These are phyloP conservation scores for Lottia scabra DNA, from an alignment of 2,888 invertebrate species.

Conservation along the genomic window DNA sequence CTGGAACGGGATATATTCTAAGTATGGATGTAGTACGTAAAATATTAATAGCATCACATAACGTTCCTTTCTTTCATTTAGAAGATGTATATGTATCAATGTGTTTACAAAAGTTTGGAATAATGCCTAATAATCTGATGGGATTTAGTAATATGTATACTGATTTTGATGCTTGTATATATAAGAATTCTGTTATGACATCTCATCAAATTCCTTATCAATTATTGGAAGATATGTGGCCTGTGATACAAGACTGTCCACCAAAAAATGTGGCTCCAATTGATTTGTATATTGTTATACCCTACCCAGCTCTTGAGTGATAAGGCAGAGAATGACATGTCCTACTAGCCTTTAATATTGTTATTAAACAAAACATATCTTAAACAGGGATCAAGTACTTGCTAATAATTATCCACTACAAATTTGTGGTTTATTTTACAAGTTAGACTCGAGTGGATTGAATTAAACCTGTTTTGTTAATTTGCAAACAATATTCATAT, in stretches of 20 bases:
- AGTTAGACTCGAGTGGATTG: no score
- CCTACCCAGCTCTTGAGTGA: constrained; percentile 19
- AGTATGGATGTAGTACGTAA: constrained; percentile 37
- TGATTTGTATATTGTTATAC: constrained; percentile 26
- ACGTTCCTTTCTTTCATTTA: constrained; percentile 54
- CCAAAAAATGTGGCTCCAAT: constrained; percentile 19
- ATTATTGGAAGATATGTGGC: constrained; percentile 34
- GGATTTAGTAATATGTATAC: constrained; percentile 44
- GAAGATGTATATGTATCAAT: constrained; percentile 57
- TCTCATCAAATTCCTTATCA: constrained; percentile 38
- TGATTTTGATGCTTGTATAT: constrained; percentile 40
- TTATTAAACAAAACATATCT: no score
- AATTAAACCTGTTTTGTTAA: no score
- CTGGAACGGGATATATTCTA: constrained; percentile 54
- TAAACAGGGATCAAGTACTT: no score
- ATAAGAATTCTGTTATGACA: constrained; percentile 42
- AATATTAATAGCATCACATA: constrained; percentile 36
- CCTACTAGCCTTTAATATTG: no score
- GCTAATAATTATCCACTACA: no score
- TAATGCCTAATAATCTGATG: constrained; percentile 34
- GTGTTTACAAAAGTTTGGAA: constrained; percentile 40
- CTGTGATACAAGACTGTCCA: constrained; percentile 27
- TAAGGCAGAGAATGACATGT: no score
- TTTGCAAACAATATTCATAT: no score
- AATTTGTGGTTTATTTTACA: no score